Percentiles rank a stretch among this genome's conserved stretches.
phyloP scores from a whole-genome alignment of 2,797 vertebrate genomes.

The Diplodus sargus region DNA sequence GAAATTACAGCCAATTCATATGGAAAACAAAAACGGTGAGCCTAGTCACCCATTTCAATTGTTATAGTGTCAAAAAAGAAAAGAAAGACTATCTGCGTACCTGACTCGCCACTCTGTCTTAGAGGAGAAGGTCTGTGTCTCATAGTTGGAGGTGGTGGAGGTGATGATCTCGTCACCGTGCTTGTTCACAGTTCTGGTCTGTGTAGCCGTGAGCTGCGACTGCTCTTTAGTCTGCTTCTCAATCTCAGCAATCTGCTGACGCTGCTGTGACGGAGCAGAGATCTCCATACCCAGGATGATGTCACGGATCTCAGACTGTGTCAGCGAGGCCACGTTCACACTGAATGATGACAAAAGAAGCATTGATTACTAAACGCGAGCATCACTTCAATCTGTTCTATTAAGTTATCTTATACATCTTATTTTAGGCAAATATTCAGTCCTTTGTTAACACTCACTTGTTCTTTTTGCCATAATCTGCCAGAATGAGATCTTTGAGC shows the following conservation, averaged over 20 bases:
- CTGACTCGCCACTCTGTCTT: conserved; percentile 99
- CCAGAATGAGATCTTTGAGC: conserved; percentile 98
- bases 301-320: conserved; percentile 98
- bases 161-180: conserved; percentile 99
- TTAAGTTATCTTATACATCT: neutral
- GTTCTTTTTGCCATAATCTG: conserved; percentile 99
- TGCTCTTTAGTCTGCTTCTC: conserved; percentile 99
- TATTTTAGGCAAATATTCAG: neutral
- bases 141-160: conserved; percentile 99
- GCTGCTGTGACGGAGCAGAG: conserved; percentile 97
- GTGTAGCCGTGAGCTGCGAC: conserved; percentile 97
- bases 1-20: conserved; percentile 10
- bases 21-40: neutral
- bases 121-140: conserved; percentile 99
- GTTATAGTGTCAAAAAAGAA: neutral
- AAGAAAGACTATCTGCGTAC: conserved; percentile 74
- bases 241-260: conserved; percentile 99
- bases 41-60: neutral
- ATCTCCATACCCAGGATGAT: conserved; percentile 99
- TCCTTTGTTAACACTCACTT: conserved; percentile 87
- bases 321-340: conserved; percentile 97
- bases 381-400: neutral
- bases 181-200: conserved; percentile 99
- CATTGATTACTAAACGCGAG: conserved; percentile 3
- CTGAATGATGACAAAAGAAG: conserved; percentile 75